A percentile compares a stretch with the other conserved stretches of the same genome.
Evolutionary conservation across 2,113 vertebrate genomes (phyloP).

Genomic region (Epinephelus cyanopodus): DNA sequence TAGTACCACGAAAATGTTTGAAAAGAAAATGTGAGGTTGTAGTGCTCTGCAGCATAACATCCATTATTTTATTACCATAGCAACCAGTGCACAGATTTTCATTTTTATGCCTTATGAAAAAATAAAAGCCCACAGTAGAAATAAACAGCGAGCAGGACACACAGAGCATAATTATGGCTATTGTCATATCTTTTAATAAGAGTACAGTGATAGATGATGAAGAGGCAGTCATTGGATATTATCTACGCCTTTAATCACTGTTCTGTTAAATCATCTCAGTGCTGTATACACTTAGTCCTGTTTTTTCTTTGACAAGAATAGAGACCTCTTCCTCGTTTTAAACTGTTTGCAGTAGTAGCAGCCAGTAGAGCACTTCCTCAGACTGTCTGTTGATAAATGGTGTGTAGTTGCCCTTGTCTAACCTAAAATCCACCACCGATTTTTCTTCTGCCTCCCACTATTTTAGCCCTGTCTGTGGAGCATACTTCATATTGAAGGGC

Average conservation of each 20-base stretch:
- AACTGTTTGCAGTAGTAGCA: background rate
- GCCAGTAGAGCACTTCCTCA: conserved; percentile 21
- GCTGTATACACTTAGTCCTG: background rate
- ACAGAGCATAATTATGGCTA: conserved; percentile 16
- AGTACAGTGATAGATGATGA: background rate
- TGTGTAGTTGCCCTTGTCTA: conserved; percentile 31
- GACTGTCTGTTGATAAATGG: conserved; percentile 42
- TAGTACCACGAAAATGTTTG: background rate
- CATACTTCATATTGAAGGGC: background rate
- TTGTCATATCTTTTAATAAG: background rate
- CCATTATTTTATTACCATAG: conserved; percentile 46
- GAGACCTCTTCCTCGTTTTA: conserved; percentile 11
- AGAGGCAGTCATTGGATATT: conserved; percentile 10
- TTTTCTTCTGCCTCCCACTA: conserved; percentile 8
- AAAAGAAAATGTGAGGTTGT: conserved; percentile 5
- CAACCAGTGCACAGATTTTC: conserved; percentile 29
- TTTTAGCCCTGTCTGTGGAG: conserved; percentile 5
- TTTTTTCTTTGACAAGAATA: background rate
- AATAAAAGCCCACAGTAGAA: background rate
- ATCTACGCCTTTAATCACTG: conserved; percentile 8
- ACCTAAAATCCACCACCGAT: conserved; percentile 43
- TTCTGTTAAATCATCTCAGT: background rate
- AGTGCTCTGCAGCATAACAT: conserved; percentile 6
- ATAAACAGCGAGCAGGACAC: background rate
- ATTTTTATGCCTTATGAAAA: background rate